Percentiles rank a stretch among this genome's conserved stretches.
These are phyloP conservation scores for Myiozetetes cayanensis DNA, from an alignment of 2,113 vertebrate genomes.

Conservation along the genomic window DNA sequence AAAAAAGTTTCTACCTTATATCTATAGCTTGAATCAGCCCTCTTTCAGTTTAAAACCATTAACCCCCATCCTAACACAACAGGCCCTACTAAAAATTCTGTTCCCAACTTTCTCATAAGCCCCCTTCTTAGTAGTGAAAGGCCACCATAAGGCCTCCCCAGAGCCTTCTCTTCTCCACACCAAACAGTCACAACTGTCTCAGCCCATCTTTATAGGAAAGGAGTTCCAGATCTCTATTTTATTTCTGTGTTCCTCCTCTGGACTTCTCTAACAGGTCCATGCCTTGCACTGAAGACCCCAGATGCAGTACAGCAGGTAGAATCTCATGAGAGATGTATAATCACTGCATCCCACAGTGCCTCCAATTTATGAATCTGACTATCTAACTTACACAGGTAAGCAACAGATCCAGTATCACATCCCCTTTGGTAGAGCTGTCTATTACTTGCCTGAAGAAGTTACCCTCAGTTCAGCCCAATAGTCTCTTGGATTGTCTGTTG, in stretches of 20 bases:
- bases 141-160: accelerated
- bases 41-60: neutral
- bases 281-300: too few species aligned
- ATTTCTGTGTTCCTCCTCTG: neutral
- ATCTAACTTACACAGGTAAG: neutral
- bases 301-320: neutral
- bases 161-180: neutral
- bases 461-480: neutral
- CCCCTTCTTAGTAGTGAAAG: neutral
- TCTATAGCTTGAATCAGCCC: neutral
- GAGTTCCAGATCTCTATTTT: neutral
- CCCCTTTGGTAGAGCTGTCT: neutral
- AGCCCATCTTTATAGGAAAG: neutral
- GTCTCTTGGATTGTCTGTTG: neutral
- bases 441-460: neutral
- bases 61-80: accelerated
- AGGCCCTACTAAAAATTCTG: accelerated
- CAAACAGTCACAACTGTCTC: neutral
- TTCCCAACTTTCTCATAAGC: neutral
- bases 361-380: neutral
- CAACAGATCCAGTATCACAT: neutral
- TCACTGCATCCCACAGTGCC: neutral
- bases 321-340: neutral
- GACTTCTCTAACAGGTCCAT: neutral
- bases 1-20: neutral